Conservation (phyloP, 2,797 vertebrate genomes). For the Graptemys geographica region DNA sequence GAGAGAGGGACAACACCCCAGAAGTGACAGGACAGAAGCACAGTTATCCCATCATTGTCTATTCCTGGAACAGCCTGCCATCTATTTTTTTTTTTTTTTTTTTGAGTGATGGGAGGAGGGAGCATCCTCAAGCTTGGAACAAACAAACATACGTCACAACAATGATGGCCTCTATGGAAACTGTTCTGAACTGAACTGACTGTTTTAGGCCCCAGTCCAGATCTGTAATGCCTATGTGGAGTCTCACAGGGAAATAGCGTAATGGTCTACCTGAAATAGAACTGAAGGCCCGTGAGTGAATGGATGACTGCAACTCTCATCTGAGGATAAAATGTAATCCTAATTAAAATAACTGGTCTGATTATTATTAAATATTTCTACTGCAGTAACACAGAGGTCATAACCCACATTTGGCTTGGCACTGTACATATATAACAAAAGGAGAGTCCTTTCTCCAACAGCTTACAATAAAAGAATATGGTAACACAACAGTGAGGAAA, state of each 20-base stretch:
- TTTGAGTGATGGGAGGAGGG: no score
- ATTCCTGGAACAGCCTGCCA: background rate
- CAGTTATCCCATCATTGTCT: background rate
- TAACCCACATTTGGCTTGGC: background rate
- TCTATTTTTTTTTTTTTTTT: background rate
- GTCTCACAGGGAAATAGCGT: background rate
- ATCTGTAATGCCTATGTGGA: background rate
- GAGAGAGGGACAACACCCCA: background rate
- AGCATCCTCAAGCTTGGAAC: background rate
- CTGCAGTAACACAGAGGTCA: background rate
- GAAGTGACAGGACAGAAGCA: background rate
- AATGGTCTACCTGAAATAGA: background rate
- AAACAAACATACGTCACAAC: background rate
- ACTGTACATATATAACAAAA: background rate
- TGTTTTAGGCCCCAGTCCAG: background rate
- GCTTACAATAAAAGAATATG: rapidly evolving
- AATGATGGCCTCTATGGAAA: background rate
- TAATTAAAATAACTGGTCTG: background rate
- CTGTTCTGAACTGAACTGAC: background rate
- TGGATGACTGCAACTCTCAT: background rate
- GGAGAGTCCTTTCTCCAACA: background rate
- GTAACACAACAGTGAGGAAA: background rate
- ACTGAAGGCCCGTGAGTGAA: background rate
- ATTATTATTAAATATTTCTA: background rate
- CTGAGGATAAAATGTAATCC: background rate